Evolutionary conservation across 2,888 invertebrate species (phyloP).

Genomic region (Abrostola triplasia): DNA sequence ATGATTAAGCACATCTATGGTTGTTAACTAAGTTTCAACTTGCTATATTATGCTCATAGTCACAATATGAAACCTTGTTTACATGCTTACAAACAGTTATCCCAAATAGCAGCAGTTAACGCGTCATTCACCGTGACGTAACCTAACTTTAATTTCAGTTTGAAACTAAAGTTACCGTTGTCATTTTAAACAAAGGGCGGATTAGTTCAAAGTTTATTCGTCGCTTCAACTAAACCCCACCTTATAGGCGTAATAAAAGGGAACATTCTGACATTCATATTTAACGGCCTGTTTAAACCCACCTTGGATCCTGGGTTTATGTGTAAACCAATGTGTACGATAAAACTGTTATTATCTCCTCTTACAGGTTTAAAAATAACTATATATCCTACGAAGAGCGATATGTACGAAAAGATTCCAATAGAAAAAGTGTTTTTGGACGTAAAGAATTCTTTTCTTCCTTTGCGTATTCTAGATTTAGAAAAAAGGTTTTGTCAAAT

Average conservation of each 20-base stretch:
- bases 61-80: background rate
- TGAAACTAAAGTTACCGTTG: conserved; percentile 38
- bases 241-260: conserved; percentile 39
- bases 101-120: background rate
- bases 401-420: too few relatives aligned
- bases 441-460: background rate
- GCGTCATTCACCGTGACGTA: conserved; percentile 24
- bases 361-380: background rate
- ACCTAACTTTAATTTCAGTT: conserved; percentile 16
- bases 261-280: conserved; percentile 34
- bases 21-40: background rate
- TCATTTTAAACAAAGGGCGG: conserved; percentile 47
- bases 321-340: background rate
- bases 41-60: background rate
- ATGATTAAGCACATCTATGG: too few relatives aligned
- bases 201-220: conserved; percentile 47
- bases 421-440: too few relatives aligned
- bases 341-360: background rate
- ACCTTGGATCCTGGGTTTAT: conserved; percentile 7
- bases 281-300: conserved; percentile 27
- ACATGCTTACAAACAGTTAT: background rate
- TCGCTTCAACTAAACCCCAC: conserved; percentile 22
- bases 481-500: background rate
- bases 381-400: too few relatives aligned
- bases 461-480: background rate